Percentiles rank a stretch among this genome's conserved stretches.
Evolutionary conservation across 2,113 vertebrate genomes (phyloP).

Genomic region (Centropristis striata): DNA sequence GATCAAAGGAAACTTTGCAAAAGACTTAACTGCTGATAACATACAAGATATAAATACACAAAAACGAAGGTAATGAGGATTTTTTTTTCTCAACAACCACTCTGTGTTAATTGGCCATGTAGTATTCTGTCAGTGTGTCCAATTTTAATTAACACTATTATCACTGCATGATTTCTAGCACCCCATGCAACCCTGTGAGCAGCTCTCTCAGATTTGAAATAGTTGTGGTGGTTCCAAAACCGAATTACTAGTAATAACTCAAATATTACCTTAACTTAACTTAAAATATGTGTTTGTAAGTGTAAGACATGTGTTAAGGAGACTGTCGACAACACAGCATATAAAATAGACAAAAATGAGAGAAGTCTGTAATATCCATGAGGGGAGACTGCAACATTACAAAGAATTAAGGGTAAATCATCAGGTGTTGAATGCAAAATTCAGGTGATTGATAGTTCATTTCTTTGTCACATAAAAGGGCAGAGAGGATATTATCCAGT

Average conservation of each 20-base stretch:
- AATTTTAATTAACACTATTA: constrained; percentile 17
- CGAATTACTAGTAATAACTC: background rate
- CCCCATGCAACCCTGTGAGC: background rate
- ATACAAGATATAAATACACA: constrained; percentile 3
- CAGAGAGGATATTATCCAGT: background rate
- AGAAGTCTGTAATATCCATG: background rate
- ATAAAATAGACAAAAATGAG: background rate
- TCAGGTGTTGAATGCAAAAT: background rate
- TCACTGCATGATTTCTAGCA: background rate
- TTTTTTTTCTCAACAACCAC: background rate
- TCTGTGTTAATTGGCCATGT: constrained; percentile 17
- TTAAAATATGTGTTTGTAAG: background rate
- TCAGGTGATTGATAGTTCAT: background rate
- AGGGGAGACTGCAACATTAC: too few relatives aligned
- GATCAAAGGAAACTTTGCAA: constrained; percentile 7
- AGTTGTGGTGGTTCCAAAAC: constrained; percentile 7
- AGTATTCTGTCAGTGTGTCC: background rate
- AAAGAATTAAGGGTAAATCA: background rate
- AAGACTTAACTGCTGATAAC: background rate
- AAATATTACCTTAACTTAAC: too few relatives aligned
- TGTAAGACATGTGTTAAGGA: background rate
- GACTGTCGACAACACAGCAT: background rate
- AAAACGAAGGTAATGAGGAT: constrained; percentile 11
- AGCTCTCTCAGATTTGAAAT: background rate
- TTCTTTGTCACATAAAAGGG: background rate